A percentile compares a stretch with the other conserved stretches of the same genome.
phyloP scores from a whole-genome alignment of 92 coral and sea anemone species.

The Paragorgia papillata region DNA sequence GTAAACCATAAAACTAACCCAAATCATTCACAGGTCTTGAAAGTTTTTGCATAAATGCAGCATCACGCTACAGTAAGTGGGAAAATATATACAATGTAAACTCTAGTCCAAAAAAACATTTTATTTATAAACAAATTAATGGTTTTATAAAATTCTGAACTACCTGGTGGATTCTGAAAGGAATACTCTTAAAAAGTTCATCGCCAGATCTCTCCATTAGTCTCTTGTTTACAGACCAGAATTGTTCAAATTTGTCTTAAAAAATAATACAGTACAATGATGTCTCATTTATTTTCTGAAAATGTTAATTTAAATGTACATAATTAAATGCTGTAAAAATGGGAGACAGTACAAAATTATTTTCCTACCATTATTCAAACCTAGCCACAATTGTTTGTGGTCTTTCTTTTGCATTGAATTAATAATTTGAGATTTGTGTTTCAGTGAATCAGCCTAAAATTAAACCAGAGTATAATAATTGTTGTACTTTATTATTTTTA shows the following conservation, averaged over 20 bases:
- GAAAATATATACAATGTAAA: no score
- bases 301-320: no score
- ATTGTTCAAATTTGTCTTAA: conserved; percentile 96
- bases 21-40: conserved; percentile 76
- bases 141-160: background rate
- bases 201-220: conserved; percentile 95
- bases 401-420: conserved; percentile 98
- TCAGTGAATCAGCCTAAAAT: conserved; percentile 86
- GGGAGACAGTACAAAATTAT: no score
- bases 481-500: no score
- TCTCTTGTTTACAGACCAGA: conserved; percentile 95
- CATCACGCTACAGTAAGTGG: conserved; percentile 67
- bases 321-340: no score
- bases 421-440: conserved; percentile 96
- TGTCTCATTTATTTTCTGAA: no score
- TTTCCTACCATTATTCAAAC: conserved; percentile 86
- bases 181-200: conserved; percentile 87
- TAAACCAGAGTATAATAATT: background rate
- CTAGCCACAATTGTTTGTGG: conserved; percentile 97
- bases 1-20: conserved; percentile 58
- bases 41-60: conserved; percentile 77
- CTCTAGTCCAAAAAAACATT: no score
- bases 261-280: background rate
- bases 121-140: no score
- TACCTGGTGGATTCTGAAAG: conserved; percentile 97